A percentile compares a stretch with the other conserved stretches of the same genome.
phyloP scores from a whole-genome alignment of 2,797 vertebrate species.

The Chaenodraco wilsoni region DNA sequence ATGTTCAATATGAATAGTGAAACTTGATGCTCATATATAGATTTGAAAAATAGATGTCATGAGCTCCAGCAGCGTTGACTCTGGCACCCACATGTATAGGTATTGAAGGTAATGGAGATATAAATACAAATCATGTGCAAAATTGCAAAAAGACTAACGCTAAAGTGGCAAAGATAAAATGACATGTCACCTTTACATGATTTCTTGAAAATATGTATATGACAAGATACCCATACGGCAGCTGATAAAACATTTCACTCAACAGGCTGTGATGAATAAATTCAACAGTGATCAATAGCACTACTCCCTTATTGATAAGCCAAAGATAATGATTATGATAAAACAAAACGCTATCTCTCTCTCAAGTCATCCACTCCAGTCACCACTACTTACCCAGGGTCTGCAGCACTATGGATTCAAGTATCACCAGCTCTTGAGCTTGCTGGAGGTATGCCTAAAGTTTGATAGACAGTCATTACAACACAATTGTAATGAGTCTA shows the following conservation, averaged over 20 bases:
- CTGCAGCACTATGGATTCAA: conserved; percentile 99
- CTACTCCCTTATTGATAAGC: conserved; percentile 50
- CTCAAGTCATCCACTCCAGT: conserved; percentile 76
- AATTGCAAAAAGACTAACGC: background rate
- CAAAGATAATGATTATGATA: conserved; percentile 46
- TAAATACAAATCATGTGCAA: background rate
- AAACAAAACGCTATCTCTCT: conserved; percentile 48
- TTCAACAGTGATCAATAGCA: conserved; percentile 52
- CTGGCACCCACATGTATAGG: background rate
- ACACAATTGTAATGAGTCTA: conserved; percentile 87
- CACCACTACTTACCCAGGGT: conserved; percentile 94
- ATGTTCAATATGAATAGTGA: background rate
- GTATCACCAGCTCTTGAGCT: conserved; percentile 99
- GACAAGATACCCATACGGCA: conserved; percentile 51
- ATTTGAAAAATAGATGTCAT: background rate
- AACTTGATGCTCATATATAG: background rate
- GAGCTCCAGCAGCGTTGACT: background rate
- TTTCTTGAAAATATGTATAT: conserved; percentile 46
- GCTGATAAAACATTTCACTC: conserved; percentile 52
- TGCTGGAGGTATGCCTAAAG: conserved; percentile 99
- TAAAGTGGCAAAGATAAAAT: conserved; percentile 40
- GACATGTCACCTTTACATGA: conserved; percentile 76
- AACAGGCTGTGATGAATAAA: conserved; percentile 58
- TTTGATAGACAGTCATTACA: conserved; percentile 89
- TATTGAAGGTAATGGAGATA: background rate